Conservation (phyloP, 2,797 vertebrate species). For the Salarias fasciatus region DNA sequence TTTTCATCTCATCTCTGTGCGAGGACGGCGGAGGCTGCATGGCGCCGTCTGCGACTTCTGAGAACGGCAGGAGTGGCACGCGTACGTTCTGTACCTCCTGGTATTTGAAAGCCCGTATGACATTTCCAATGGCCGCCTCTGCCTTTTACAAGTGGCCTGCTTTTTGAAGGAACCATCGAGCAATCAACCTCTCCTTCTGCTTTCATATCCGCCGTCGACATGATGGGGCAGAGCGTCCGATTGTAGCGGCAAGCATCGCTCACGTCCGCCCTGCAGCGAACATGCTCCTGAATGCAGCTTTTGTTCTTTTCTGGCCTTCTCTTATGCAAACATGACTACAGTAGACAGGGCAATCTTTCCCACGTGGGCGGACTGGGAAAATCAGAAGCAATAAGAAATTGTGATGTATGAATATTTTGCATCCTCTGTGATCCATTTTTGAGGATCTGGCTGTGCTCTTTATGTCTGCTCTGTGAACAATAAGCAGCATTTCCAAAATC, state of each 20-base stretch:
- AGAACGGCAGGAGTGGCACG: conserved; percentile 33
- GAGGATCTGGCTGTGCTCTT: conserved; percentile 8
- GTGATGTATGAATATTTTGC: neutral
- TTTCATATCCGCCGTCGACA: conserved; percentile 22
- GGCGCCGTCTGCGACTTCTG: conserved; percentile 44
- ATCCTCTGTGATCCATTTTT: conserved; percentile 23
- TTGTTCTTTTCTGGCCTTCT: neutral
- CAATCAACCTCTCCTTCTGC: conserved; percentile 10
- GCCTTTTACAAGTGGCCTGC: conserved; percentile 10
- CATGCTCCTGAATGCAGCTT: conserved; percentile 6
- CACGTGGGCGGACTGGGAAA: conserved; percentile 6
- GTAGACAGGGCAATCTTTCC: too few relatives aligned
- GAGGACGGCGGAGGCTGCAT: conserved; percentile 33
- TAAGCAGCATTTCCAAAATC: conserved; percentile 13
- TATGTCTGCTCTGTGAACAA: conserved; percentile 20
- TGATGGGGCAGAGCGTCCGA: conserved; percentile 5
- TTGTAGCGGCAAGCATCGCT: conserved; percentile 7
- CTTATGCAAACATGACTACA: neutral
- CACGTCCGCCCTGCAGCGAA: neutral
- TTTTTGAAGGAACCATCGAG: conserved; percentile 11
- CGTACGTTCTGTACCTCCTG: conserved; percentile 36
- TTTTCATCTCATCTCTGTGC: conserved; percentile 59
- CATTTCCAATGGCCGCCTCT: conserved; percentile 29
- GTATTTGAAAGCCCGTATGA: conserved; percentile 42
- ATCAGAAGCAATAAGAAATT: neutral